phyloP scores from a whole-genome alignment of 2,888 invertebrate genomes.

The Ochropleura leucogaster region DNA sequence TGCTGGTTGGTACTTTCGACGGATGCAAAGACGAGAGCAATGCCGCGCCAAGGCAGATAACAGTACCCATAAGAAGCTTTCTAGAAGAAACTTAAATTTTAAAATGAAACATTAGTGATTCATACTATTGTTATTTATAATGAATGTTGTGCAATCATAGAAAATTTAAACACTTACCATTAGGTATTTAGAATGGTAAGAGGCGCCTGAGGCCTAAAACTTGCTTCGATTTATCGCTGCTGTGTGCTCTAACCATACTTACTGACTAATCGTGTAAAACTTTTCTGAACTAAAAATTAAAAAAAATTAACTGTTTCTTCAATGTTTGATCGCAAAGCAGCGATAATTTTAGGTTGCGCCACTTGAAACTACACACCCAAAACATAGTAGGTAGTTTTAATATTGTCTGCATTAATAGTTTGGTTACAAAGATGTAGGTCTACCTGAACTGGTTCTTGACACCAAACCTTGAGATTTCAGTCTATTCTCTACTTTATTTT shows the following conservation, averaged over 20 bases:
- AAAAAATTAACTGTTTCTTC: not conserved
- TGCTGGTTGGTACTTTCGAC: slow-evolving; percentile 87
- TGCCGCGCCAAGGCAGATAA: slow-evolving; percentile 84
- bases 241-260: slow-evolving; percentile 20
- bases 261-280: not conserved
- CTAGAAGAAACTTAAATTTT: slow-evolving; percentile 82
- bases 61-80: slow-evolving; percentile 78
- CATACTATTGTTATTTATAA: slow-evolving; percentile 37
- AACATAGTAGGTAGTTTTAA: slow-evolving; percentile 29
- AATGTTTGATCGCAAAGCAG: slow-evolving; percentile 18
- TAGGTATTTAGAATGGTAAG: slow-evolving; percentile 31
- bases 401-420: slow-evolving; percentile 39
- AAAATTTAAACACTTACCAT: slow-evolving; percentile 34
- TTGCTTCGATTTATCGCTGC: slow-evolving; percentile 32
- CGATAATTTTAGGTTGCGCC: slow-evolving; percentile 16
- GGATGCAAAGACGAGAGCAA: slow-evolving; percentile 87
- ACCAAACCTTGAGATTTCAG: slow-evolving; percentile 22
- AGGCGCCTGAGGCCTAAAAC: slow-evolving; percentile 5
- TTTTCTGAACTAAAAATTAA: not conserved
- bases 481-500: slow-evolving; percentile 52
- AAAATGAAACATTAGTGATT: slow-evolving; percentile 81
- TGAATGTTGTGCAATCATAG: slow-evolving; percentile 42
- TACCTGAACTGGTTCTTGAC: slow-evolving; percentile 41
- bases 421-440: slow-evolving; percentile 36
- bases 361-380: slow-evolving; percentile 7